A percentile compares a stretch with the other conserved stretches of the same genome.
These are phyloP conservation scores for Microtus ochrogaster DNA, from an alignment of 2,113 vertebrate genomes.

Conservation along the genomic window DNA sequence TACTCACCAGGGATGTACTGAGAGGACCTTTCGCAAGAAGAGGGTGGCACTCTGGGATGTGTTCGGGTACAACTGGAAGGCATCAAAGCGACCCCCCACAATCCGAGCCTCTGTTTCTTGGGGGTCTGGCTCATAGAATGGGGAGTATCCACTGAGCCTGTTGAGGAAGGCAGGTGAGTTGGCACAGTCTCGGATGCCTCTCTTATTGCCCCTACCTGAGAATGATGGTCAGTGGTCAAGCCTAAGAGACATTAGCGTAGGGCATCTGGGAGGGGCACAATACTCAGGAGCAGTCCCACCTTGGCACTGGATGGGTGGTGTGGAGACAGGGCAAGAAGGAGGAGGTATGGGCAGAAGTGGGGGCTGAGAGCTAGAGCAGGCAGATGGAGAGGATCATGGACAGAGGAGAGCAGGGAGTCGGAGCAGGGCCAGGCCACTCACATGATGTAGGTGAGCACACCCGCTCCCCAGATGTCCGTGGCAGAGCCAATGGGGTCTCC, in stretches of 20 bases:
- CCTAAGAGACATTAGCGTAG: background rate
- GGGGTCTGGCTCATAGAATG: conserved; percentile 93
- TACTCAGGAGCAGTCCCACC: background rate
- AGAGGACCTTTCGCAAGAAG: conserved; percentile 97
- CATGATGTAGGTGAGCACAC: conserved; percentile 96
- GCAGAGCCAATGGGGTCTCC: conserved; percentile 96
- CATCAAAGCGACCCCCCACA: conserved; percentile 95
- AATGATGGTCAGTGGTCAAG: background rate
- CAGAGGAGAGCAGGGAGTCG: background rate
- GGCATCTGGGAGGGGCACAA: background rate
- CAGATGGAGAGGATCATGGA: accelerated
- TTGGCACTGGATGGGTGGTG: background rate
- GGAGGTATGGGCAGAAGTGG: background rate
- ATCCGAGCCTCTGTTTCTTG: conserved; percentile 95
- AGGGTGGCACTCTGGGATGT: conserved; percentile 97
- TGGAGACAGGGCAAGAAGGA: background rate
- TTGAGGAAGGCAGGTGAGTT: conserved; percentile 9
- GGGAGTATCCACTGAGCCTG: conserved; percentile 96
- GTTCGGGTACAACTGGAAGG: conserved; percentile 97
- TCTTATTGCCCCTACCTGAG: background rate
- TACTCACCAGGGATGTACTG: conserved; percentile 96
- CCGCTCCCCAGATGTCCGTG: conserved; percentile 97
- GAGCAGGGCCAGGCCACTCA: conserved; percentile 85
- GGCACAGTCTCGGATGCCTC: background rate
- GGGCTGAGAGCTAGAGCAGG: background rate